Evolutionary conservation across 2,888 invertebrate genomes (phyloP).

Genomic region (Pollenia griseotomentosa): DNA sequence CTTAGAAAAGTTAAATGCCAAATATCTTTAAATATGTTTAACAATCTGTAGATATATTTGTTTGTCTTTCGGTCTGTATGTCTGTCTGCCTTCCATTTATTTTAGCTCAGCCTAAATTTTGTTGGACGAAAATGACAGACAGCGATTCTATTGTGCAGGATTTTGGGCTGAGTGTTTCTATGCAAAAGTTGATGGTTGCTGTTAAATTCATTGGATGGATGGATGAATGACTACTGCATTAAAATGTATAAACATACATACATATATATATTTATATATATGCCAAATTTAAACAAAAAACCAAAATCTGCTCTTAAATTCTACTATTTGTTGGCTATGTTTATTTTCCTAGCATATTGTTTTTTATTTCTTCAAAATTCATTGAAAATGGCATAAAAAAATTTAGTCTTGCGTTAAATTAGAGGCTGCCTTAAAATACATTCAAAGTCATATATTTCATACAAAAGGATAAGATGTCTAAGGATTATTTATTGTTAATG

Average conservation of each 20-base stretch:
- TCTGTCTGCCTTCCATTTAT: slow-evolving; percentile 7
- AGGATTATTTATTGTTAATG: slow-evolving; percentile 56
- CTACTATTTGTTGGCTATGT: slow-evolving; percentile 27
- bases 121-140: not conserved
- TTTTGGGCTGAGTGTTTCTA: slow-evolving; percentile 40
- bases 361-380: slow-evolving; percentile 11
- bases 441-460: slow-evolving; percentile 52
- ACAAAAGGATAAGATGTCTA: slow-evolving; percentile 67
- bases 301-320: slow-evolving; percentile 53
- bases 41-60: slow-evolving; percentile 50
- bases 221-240: slow-evolving; percentile 21
- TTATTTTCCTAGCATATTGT: not conserved
- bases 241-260: not conserved
- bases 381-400: slow-evolving; percentile 66
- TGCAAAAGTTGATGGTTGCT: slow-evolving; percentile 36
- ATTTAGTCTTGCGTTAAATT: slow-evolving; percentile 73
- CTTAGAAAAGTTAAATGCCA: slow-evolving; percentile 72
- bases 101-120: slow-evolving; percentile 15
- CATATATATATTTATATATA: not conserved
- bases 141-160: slow-evolving; percentile 29
- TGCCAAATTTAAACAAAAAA: slow-evolving; percentile 58
- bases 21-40: slow-evolving; percentile 65
- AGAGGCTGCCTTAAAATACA: slow-evolving; percentile 71
- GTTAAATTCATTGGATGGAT: slow-evolving; percentile 7
- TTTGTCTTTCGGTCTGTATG: not conserved